phyloP scores from a whole-genome alignment of 1,140 invertebrate species.

The Sogatella furcifera region DNA sequence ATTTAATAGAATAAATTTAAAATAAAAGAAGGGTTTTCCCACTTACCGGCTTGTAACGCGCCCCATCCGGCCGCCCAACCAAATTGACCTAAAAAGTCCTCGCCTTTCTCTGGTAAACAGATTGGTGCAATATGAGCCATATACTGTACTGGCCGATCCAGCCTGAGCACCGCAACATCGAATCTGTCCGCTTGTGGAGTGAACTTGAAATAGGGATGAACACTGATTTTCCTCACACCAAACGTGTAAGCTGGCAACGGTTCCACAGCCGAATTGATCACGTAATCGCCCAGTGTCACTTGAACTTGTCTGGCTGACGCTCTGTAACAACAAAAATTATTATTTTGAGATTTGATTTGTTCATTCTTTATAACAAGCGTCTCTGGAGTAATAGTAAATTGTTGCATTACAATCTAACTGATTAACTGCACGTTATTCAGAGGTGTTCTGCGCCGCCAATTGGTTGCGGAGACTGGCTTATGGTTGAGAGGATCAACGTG shows the following conservation, averaged over 20 bases:
- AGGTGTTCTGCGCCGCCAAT: too few species aligned
- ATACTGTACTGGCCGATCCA: slow-evolving; percentile 78
- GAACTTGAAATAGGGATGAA: slow-evolving; percentile 92
- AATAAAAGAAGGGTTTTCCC: too few species aligned
- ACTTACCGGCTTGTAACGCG: slow-evolving; percentile 60
- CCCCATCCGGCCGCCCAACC: slow-evolving; percentile 93
- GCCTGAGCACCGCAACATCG: slow-evolving; percentile 80
- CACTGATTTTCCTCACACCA: slow-evolving; percentile 75
- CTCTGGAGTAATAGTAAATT: too few species aligned
- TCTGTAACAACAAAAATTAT: slow-evolving; percentile 39
- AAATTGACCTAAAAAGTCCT: slow-evolving; percentile 80
- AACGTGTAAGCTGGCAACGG: slow-evolving; percentile 82
- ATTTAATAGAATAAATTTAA: too few species aligned
- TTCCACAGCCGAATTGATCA: slow-evolving; percentile 85
- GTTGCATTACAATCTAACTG: too few species aligned
- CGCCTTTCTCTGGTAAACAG: slow-evolving; percentile 81
- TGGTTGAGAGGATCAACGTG: too few species aligned
- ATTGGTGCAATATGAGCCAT: slow-evolving; percentile 89
- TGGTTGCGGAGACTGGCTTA: too few species aligned
- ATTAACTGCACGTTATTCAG: too few species aligned
- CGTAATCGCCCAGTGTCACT: slow-evolving; percentile 86
- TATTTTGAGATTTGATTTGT: too few species aligned
- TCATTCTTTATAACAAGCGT: too few species aligned
- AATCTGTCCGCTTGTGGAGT: slow-evolving; percentile 72
- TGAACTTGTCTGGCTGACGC: slow-evolving; percentile 80